A percentile compares a stretch with the other conserved stretches of the same genome.
phyloP scores from a whole-genome alignment of 2,797 vertebrate genomes.

The Clarias laeviceps region DNA sequence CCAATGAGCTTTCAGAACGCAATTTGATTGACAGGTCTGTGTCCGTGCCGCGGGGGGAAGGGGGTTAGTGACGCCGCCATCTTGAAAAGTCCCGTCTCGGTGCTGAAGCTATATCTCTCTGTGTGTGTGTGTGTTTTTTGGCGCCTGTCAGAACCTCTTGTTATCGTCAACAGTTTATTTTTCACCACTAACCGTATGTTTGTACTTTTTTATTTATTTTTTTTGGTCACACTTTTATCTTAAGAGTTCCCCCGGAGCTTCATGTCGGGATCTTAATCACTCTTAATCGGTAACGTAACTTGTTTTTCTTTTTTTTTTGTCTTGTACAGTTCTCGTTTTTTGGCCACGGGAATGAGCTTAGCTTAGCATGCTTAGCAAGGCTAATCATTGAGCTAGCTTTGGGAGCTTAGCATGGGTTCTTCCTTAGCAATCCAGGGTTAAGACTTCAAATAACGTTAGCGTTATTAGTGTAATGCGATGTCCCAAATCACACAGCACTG shows the following conservation, averaged over 20 bases:
- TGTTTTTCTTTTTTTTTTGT: slow-evolving; percentile 52
- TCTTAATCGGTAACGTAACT: slow-evolving; percentile 72
- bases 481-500: not conserved
- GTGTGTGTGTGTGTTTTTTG: slow-evolving; percentile 61
- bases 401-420: slow-evolving; percentile 8
- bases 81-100: slow-evolving; percentile 78
- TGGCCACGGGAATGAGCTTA: slow-evolving; percentile 47
- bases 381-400: not conserved
- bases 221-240: slow-evolving; percentile 50
- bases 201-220: slow-evolving; percentile 39
- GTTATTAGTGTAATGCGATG: not conserved
- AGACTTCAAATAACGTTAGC: not conserved
- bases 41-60: slow-evolving; percentile 76
- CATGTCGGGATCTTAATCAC: slow-evolving; percentile 69
- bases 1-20: slow-evolving; percentile 63
- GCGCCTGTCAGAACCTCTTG: slow-evolving; percentile 77
- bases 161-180: slow-evolving; percentile 66
- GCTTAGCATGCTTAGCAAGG: slow-evolving; percentile 13
- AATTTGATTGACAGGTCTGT: slow-evolving; percentile 65
- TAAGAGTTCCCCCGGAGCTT: slow-evolving; percentile 64
- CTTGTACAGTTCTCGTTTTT: slow-evolving; percentile 62
- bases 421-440: not conserved
- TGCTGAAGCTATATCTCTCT: slow-evolving; percentile 55
- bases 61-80: slow-evolving; percentile 80
- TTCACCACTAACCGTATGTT: slow-evolving; percentile 1